Base-by-base conservation (phyloP, 2,797 vertebrate species). In the Dermochelys coriacea region DNA sequence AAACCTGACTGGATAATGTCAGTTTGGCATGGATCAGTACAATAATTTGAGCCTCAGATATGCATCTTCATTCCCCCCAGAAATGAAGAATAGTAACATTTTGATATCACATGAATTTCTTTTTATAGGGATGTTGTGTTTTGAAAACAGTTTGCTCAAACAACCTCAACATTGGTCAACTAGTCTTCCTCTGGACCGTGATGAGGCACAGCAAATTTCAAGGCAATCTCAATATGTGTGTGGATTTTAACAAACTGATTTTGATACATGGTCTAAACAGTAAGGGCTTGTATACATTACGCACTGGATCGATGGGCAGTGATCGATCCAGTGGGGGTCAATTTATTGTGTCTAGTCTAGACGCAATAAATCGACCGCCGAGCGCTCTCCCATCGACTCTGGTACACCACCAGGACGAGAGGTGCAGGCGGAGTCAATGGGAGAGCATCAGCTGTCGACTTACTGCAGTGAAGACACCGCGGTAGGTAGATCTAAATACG, bases 121-220 rank as follows among this genome's bases (percentile, higher is more conserved):
- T 86, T 90, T 64, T 37, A 6, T 9, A 64, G 51, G 88, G 57
- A 80, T 82, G 14, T 5, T 41, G 0, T 88, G 0, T 91, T 93
- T 61, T 86, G 21, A 82, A 37, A 87, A 54, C 90, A 11, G 12
- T 27, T 82, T 88, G 54, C 87, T 93, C 88, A 91, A 89, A 80
- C 78, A n/a, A 23, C 64, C 19, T 71, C 59, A 57, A 5, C 57
- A 45, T 83, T 61, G 68, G 59, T 78, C 86, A 45, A 81, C 21
- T 27, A 19, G 0, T 80, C 2, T 0, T 47, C 0, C 12, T 1
- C 50, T 87, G 74, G 64, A 34, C 86, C 34, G 12, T 78, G 64
- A 10, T 87, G 83, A 86, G 49, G 50, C 41, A 61, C 31, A 93
- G 3, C 18, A 77, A 64, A 37, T 51, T 64, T 27, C 59, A 19